Base-by-base conservation (phyloP, 2,113 vertebrate genomes). In the Oceanites oceanicus region DNA sequence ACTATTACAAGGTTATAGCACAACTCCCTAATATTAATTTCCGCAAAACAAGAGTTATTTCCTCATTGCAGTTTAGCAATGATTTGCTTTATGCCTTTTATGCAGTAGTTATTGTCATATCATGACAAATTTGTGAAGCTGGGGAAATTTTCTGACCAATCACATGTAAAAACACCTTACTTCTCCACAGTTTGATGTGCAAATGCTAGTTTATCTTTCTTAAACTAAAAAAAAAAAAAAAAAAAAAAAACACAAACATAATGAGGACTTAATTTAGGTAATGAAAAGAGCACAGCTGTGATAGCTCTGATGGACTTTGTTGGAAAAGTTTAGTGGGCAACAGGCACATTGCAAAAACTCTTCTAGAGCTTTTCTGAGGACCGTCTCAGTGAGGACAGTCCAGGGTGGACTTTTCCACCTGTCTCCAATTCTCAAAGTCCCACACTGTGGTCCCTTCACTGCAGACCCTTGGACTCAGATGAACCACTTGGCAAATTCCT, bases 11-110 rank as follows among this genome's bases (percentile, higher is more conserved):
- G 49, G 34, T 81, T 94, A 30, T 50, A 83, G 50, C 36, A 79
- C 13, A 84, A 47, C 23, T 91, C 15, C 30, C 81, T 90, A 27
- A 63, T 94, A 84, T 61, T 96, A 95, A 95, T 94, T 87, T 92
- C 63, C 0, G 0, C 44, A 87, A 91, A 96, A 92, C 44, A 22
- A 2, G 7, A 91, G 18, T 78, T 76, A 67, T 50, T 11, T 91
- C 29, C 13, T 78, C 49, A 32, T 73, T 83, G 56, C 9, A 50
- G 38, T 94, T 96, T 62, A 76, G 22, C 55, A 42, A 71, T 42
- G 4, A 83, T 94, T 97, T 96, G 25, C 73, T 94, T 94, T 91
- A 58, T 87, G 53, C 18, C 68, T 90, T 92, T 85, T 70, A 38
- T 74, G 32, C 80, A 13, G 5, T 80, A 44, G 61, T 79, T 95